Conservation (phyloP, 2,113 vertebrate species). For the Cygnus buccinator region DNA sequence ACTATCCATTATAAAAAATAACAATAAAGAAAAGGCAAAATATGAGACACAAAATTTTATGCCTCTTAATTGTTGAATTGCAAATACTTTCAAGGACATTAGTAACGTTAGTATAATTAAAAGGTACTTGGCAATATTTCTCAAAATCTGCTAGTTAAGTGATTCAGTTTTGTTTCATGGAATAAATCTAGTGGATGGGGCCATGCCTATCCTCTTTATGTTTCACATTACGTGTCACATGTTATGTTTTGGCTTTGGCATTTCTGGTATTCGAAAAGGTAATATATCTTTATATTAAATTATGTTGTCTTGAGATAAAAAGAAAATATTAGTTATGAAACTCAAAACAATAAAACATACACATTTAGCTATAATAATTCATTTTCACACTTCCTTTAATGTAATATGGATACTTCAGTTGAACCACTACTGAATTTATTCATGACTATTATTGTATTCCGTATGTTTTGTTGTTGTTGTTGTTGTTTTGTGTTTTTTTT, state of each 20-base stretch:
- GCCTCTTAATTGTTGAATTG: neutral
- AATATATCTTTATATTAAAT: neutral
- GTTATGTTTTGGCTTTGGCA: neutral
- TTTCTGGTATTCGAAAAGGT: slow-evolving; percentile 12
- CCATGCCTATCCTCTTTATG: slow-evolving; percentile 4
- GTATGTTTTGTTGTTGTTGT: neutral
- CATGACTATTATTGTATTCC: neutral
- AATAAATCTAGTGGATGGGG: slow-evolving; percentile 14
- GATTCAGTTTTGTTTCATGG: neutral
- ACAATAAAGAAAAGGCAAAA: neutral
- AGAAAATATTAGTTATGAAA: neutral
- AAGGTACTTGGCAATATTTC: neutral
- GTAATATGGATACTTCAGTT: neutral
- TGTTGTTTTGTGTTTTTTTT: neutral
- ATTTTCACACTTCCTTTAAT: neutral
- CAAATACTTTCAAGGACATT: slow-evolving; percentile 4
- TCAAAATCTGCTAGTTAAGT: neutral
- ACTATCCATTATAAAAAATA: neutral
- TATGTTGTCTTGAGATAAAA: neutral
- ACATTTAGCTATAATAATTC: neutral
- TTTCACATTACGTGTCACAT: neutral
- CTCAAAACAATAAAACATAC: neutral
- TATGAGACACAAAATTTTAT: neutral
- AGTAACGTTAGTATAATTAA: neutral
- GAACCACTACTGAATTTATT: neutral